Conservation (phyloP, 2,113 vertebrate species). For the Rhea pennata region DNA sequence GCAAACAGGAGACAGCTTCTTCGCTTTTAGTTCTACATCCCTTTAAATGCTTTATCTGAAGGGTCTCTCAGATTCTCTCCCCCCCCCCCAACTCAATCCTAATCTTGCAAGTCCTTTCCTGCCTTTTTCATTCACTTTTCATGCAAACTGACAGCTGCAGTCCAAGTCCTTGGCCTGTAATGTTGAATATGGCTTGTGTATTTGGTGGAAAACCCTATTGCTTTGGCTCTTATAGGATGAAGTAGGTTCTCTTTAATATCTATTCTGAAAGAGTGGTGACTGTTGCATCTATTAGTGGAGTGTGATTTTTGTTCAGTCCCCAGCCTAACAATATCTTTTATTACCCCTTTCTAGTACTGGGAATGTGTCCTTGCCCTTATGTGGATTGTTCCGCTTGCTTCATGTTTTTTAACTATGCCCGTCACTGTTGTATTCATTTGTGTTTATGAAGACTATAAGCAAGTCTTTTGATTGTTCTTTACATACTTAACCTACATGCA, state of each 20-base stretch:
- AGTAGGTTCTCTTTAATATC: neutral
- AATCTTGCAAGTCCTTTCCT: neutral
- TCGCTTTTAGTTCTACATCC: neutral
- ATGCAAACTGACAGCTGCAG: neutral
- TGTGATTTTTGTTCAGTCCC: neutral
- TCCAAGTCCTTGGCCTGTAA: neutral
- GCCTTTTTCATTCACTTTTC: neutral
- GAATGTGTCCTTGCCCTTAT: neutral
- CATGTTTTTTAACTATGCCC: neutral
- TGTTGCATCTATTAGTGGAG: neutral
- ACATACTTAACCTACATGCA: neutral
- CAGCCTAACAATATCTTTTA: neutral
- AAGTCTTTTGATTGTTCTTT: neutral
- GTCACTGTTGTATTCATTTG: neutral
- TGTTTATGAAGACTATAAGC: neutral
- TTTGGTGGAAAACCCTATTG: neutral
- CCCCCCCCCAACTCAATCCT: accelerated
- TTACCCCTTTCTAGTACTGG: neutral
- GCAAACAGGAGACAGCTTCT: neutral
- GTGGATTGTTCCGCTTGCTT: neutral
- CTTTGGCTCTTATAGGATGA: neutral
- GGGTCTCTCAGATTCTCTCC: neutral
- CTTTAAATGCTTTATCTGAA: neutral
- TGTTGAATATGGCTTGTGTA: neutral
- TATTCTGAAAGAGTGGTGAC: neutral